Conservation (phyloP, 64 coral and sea anemone species). For the Pocillopora damicornis region DNA sequence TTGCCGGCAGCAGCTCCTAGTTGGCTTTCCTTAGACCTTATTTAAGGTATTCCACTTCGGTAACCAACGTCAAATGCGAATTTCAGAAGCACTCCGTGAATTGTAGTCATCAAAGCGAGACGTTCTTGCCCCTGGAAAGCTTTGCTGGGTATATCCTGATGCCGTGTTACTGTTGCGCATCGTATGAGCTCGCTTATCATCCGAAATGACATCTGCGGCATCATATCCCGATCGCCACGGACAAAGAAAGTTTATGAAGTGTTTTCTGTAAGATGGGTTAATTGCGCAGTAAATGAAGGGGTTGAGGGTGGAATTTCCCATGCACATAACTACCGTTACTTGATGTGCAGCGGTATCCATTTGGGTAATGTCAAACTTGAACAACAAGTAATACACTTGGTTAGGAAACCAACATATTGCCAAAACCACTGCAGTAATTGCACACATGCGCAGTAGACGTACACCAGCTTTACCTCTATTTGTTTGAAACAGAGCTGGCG, state of each 20-base stretch:
- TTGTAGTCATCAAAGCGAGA: neutral
- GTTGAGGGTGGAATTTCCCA: conserved; percentile 87
- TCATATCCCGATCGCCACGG: neutral
- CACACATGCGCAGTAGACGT: conserved; percentile 85
- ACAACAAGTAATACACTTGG: conserved; percentile 84
- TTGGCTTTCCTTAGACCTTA: too few species aligned
- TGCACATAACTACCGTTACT: conserved; percentile 78
- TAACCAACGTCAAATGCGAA: neutral
- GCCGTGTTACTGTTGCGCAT: neutral
- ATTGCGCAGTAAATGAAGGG: conserved; percentile 85
- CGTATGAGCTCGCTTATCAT: neutral
- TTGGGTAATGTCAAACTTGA: conserved; percentile 69
- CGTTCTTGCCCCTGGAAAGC: neutral
- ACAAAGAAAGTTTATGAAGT: conserved; percentile 49
- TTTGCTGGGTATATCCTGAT: neutral
- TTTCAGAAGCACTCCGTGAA: neutral
- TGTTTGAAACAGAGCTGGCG: conserved; percentile 79
- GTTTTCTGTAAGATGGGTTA: conserved; percentile 58
- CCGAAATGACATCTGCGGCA: neutral
- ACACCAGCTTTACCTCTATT: conserved; percentile 73
- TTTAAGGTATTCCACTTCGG: neutral
- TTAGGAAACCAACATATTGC: conserved; percentile 89
- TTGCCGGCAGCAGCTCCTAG: too few species aligned
- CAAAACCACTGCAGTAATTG: conserved; percentile 56
- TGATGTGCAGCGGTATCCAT: conserved; percentile 72